These are phyloP conservation scores for Oligia latruncula DNA, from an alignment of 2,888 invertebrate genomes.

Conservation along the genomic window DNA sequence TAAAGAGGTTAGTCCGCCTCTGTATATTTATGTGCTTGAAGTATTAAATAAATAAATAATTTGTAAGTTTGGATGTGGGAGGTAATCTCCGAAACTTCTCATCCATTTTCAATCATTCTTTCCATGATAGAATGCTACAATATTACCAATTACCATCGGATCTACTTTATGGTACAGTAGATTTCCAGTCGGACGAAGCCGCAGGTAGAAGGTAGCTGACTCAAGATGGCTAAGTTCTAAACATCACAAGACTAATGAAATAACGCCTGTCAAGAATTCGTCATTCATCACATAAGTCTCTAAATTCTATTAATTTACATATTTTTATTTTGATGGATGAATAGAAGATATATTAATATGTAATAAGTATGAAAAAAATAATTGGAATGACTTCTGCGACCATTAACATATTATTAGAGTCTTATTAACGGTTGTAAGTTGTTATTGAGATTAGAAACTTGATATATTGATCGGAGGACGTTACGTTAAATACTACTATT, in stretches of 20 bases:
- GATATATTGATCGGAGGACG: neutral
- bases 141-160: neutral
- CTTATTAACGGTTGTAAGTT: slow-evolving; percentile 42
- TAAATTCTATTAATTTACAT: slow-evolving; percentile 45
- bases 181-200: neutral
- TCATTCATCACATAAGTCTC: slow-evolving; percentile 2
- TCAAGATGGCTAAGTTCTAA: neutral
- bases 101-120: too few relatives aligned
- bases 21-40: too few relatives aligned
- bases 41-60: too few relatives aligned
- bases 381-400: slow-evolving; percentile 45
- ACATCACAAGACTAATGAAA: slow-evolving; percentile 16
- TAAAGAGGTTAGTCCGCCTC: too few relatives aligned
- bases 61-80: too few relatives aligned
- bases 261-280: slow-evolving; percentile 30
- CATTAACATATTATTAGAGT: slow-evolving; percentile 53
- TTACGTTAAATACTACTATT: too few relatives aligned
- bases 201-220: neutral
- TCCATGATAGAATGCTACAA: neutral
- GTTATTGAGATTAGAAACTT: slow-evolving; percentile 41
- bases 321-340: slow-evolving; percentile 37
- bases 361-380: slow-evolving; percentile 44
- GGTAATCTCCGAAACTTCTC: too few relatives aligned
- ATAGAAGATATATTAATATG: slow-evolving; percentile 22
- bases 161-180: neutral